Percentiles rank a stretch among this genome's conserved stretches.
These are phyloP conservation scores for Macropodus opercularis DNA, from an alignment of 2,797 vertebrate species.

Conservation along the genomic window DNA sequence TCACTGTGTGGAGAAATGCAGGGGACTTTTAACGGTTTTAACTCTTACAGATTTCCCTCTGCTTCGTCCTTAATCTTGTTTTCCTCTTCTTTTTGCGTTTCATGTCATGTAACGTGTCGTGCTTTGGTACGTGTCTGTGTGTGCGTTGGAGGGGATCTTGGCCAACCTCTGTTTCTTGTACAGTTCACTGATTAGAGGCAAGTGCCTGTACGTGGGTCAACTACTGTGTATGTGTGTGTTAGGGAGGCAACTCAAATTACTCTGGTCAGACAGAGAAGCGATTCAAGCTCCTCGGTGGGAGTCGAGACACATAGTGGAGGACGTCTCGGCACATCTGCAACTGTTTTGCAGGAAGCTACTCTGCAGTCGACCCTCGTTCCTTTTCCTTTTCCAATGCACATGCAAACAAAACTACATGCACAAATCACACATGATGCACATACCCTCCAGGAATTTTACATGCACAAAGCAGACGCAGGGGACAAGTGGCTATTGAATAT, in stretches of 20 bases:
- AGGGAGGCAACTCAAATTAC: slow-evolving; percentile 45
- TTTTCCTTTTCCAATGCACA: slow-evolving; percentile 46
- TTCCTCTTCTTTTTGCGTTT: slow-evolving; percentile 16
- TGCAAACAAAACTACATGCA: slow-evolving; percentile 43
- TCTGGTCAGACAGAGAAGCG: slow-evolving; percentile 63
- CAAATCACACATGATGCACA: slow-evolving; percentile 69
- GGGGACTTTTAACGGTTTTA: slow-evolving; percentile 50
- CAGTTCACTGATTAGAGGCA: slow-evolving; percentile 50
- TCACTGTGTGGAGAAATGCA: slow-evolving; percentile 64
- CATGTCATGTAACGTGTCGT: slow-evolving; percentile 26
- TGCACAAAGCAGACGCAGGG: slow-evolving; percentile 79
- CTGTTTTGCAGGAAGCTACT: slow-evolving; percentile 68
- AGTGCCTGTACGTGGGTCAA: slow-evolving; percentile 24
- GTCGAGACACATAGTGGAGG: slow-evolving; percentile 44
- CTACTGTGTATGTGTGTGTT: slow-evolving; percentile 39
- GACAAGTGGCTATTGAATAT: slow-evolving; percentile 88
- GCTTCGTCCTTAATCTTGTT: slow-evolving; percentile 11
- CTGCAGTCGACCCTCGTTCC: slow-evolving; percentile 50
- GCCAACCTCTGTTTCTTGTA: slow-evolving; percentile 34
- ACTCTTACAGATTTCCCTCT: slow-evolving; percentile 41
- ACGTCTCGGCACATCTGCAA: slow-evolving; percentile 77
- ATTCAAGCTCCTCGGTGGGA: slow-evolving; percentile 64
- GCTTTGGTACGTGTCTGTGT: slow-evolving; percentile 3
- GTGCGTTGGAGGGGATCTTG: slow-evolving; percentile 22
- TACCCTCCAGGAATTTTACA: slow-evolving; percentile 73